Percentiles rank a stretch among this genome's conserved stretches.
Evolutionary conservation across 2,888 invertebrate species (phyloP).

Genomic region (Melinopterus prodromus): DNA sequence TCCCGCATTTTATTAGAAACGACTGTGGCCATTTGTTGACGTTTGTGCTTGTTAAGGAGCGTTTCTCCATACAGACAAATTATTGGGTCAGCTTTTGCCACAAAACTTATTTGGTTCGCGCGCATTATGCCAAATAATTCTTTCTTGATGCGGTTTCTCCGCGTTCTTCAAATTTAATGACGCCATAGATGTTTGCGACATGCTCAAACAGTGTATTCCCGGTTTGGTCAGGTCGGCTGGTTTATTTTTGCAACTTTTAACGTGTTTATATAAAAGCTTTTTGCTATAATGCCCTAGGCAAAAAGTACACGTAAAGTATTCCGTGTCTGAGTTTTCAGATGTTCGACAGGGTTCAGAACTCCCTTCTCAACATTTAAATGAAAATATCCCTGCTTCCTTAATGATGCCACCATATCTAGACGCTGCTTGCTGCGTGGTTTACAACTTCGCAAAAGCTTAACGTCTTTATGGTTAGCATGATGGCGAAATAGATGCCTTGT

Average conservation of each 20-base stretch:
- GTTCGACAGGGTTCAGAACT: too few species aligned
- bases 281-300: constrained; percentile 37
- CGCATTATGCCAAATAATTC: constrained; percentile 39
- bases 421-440: too few species aligned
- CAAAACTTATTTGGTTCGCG: constrained; percentile 34
- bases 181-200: constrained; percentile 40
- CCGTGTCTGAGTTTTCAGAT: too few species aligned
- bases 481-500: too few species aligned
- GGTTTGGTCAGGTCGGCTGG: neutral
- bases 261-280: constrained; percentile 35
- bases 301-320: too few species aligned
- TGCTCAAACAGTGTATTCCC: constrained; percentile 28
- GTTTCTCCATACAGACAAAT: constrained; percentile 40
- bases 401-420: too few species aligned
- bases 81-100: constrained; percentile 36
- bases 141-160: constrained; percentile 32
- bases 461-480: too few species aligned
- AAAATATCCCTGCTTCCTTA: too few species aligned
- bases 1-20: constrained; percentile 40
- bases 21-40: constrained; percentile 38
- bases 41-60: constrained; percentile 39
- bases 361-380: too few species aligned
- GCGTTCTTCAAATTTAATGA: constrained; percentile 30
- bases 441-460: too few species aligned
- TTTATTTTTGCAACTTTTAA: constrained; percentile 38